Conservation (phyloP, 1,140 invertebrate genomes). For the Temnothorax longispinosus region DNA sequence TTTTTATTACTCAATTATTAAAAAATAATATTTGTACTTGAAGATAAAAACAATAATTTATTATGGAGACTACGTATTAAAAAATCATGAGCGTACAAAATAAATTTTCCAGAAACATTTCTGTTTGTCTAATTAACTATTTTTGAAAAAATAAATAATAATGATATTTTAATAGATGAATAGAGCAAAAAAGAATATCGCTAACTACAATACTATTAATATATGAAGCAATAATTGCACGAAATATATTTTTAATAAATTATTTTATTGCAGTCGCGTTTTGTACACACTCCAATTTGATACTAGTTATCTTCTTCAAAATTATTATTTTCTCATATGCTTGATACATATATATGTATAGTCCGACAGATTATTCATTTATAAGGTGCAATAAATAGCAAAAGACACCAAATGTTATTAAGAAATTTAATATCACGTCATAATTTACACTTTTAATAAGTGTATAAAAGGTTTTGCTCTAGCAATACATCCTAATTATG, state of each 20-base stretch:
- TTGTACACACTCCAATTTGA: not conserved
- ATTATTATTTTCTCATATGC: not conserved
- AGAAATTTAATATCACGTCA: constrained; percentile 53
- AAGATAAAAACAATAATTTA: constrained; percentile 4
- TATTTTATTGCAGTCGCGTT: not conserved
- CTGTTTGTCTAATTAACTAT: not conserved
- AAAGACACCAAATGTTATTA: constrained; percentile 22
- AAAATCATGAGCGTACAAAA: not conserved
- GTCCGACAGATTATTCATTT: not conserved
- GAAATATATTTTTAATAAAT: not conserved
- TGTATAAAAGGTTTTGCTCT: constrained; percentile 5
- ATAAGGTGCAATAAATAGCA: not conserved
- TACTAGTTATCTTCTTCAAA: not conserved
- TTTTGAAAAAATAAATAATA: not conserved
- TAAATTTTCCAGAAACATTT: not conserved
- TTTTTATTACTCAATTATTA: not conserved
- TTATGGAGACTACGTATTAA: not conserved
- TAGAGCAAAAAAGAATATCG: not conserved
- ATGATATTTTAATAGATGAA: not conserved
- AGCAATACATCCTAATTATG: not conserved
- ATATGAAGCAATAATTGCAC: not conserved
- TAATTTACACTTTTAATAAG: constrained; percentile 21
- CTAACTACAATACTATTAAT: not conserved
- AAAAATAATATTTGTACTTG: not conserved
- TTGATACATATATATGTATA: not conserved